These are phyloP conservation scores for Notothenia rossii DNA, from an alignment of 2,113 vertebrate species.

Conservation along the genomic window DNA sequence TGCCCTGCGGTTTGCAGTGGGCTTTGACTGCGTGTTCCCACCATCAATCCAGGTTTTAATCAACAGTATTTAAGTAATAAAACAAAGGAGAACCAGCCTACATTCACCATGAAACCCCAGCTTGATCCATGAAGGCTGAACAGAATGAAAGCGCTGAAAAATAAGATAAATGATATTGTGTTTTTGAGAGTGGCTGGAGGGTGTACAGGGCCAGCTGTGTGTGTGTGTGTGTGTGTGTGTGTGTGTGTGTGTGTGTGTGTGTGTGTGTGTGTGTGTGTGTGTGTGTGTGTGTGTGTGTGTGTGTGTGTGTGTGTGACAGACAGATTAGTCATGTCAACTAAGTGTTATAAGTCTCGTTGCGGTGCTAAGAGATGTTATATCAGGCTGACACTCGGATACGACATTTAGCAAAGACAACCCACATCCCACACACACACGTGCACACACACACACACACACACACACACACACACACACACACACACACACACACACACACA, in stretches of 20 bases:
- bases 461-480: slow-evolving; percentile 16
- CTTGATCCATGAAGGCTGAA: background rate
- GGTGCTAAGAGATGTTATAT: slow-evolving; percentile 76
- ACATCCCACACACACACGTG: slow-evolving; percentile 49
- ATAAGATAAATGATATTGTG: background rate
- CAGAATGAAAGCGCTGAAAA: no score
- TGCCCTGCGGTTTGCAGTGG: background rate
- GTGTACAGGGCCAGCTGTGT: background rate
- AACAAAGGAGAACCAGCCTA: background rate
- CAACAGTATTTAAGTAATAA: background rate
- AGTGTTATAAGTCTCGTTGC: slow-evolving; percentile 62
- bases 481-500: slow-evolving; percentile 1
- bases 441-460: background rate
- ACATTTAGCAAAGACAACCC: slow-evolving; percentile 59
- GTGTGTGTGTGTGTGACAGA: background rate
- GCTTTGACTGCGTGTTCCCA: background rate
- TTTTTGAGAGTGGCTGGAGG: background rate
- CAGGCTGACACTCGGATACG: slow-evolving; percentile 56
- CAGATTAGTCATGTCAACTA: slow-evolving; percentile 60
- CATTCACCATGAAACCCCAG: background rate
- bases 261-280: slow-evolving; percentile 15
- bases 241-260: slow-evolving; percentile 18
- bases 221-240: slow-evolving; percentile 11
- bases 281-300: background rate
- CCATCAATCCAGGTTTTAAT: background rate